Conservation (phyloP, 2,797 vertebrate genomes). For the Phoeniculus purpureus region DNA sequence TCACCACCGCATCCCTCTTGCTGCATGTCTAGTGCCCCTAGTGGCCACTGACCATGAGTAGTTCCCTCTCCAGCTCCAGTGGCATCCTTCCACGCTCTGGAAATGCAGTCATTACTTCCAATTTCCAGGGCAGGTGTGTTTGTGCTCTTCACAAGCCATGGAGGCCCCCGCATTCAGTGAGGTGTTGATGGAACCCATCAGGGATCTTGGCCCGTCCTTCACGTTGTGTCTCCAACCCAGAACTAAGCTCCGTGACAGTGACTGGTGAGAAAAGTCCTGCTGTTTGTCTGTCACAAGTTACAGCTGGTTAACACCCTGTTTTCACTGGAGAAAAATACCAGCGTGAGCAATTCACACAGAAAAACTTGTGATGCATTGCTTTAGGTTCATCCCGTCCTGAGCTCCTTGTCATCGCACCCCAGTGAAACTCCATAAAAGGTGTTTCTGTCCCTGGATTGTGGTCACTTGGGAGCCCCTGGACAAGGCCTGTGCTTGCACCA, state of each 20-base stretch:
- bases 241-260: background rate
- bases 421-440: background rate
- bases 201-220: background rate
- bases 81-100: background rate
- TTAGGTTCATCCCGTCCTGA: background rate
- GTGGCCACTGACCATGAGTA: background rate
- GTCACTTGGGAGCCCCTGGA: too few relatives aligned
- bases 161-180: background rate
- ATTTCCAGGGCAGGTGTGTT: background rate
- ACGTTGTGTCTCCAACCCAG: background rate
- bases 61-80: background rate
- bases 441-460: background rate
- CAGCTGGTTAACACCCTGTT: background rate
- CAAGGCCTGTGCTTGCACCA: accelerated
- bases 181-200: background rate
- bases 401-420: accelerated
- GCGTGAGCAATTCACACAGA: background rate
- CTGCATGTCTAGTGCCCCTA: background rate
- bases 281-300: background rate
- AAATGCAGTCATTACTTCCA: background rate
- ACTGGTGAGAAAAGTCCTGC: background rate
- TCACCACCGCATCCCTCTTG: background rate
- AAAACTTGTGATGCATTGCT: background rate
- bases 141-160: background rate
- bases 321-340: background rate